These are phyloP conservation scores for Cryptoblepharus egeriae DNA, from an alignment of 2,797 vertebrate genomes.

Conservation along the genomic window DNA sequence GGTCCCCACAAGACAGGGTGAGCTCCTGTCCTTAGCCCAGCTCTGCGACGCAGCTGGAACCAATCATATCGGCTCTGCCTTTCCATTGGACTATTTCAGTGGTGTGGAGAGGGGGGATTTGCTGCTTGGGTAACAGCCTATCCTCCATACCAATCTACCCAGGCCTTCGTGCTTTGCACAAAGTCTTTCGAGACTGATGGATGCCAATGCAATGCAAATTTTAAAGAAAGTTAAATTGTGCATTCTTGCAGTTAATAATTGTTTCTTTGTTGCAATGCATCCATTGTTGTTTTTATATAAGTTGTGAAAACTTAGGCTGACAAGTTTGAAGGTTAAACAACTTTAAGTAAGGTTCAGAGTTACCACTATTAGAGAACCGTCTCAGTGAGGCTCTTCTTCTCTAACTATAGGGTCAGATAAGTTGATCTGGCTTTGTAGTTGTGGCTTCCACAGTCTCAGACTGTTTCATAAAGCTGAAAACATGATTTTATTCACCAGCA, in stretches of 20 bases:
- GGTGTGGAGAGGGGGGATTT: too few species aligned
- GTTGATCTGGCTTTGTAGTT: not conserved
- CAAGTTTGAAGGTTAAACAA: not conserved
- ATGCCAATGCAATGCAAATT: too few species aligned
- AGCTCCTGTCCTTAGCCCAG: too few species aligned
- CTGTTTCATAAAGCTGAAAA: not conserved
- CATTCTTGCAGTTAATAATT: not conserved
- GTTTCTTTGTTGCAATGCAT: not conserved
- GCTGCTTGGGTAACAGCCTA: too few species aligned
- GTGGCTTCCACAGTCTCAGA: slow-evolving; percentile 1
- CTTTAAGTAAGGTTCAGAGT: not conserved
- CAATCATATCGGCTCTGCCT: too few species aligned
- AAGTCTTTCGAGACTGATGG: too few species aligned
- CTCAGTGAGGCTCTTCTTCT: not conserved
- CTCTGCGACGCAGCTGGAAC: too few species aligned
- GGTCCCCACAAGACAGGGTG: too few species aligned
- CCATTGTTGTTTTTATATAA: not conserved
- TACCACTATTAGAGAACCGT: not conserved
- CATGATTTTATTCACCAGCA: not conserved
- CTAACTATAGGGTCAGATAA: not conserved
- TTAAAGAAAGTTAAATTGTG: too few species aligned
- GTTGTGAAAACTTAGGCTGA: not conserved
- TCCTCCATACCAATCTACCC: too few species aligned
- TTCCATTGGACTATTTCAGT: too few species aligned
- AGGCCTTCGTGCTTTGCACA: too few species aligned